These are phyloP conservation scores for Dendrocincla fuliginosa DNA, from an alignment of 2,797 vertebrate species.

Conservation along the genomic window DNA sequence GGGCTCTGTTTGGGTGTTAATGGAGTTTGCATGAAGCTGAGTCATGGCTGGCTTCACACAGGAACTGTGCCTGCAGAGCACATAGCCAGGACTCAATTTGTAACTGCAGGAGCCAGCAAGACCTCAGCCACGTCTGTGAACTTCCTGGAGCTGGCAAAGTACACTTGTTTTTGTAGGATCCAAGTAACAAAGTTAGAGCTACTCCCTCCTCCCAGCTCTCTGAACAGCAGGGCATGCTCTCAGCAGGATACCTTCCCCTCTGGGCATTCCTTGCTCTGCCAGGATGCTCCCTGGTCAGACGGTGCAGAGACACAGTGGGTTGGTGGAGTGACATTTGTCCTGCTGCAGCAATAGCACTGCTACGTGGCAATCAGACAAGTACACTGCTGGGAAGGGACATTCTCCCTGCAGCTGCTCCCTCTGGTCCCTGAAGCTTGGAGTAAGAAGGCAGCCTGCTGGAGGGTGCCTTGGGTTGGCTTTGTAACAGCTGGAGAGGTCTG, in stretches of 20 bases:
- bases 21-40: constrained; percentile 3
- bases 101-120: not conserved
- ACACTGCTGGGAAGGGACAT: not conserved
- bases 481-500: not conserved
- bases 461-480: not conserved
- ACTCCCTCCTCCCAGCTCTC: not conserved
- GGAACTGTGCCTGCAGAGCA: not conserved
- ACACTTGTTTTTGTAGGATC: not conserved
- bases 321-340: not conserved
- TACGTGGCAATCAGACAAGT: not conserved
- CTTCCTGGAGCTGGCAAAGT: not conserved
- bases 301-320: not conserved
- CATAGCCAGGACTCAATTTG: not conserved
- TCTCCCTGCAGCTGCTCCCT: not conserved
- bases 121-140: not conserved
- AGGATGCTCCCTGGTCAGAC: not conserved
- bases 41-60: not conserved
- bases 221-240: not conserved
- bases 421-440: not conserved
- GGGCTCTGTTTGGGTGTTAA: not conserved
- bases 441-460: not conserved
- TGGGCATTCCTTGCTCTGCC: not conserved
- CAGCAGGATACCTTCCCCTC: not conserved
- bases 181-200: not conserved
- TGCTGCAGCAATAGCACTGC: not conserved